Percentiles rank a stretch among this genome's conserved stretches.
Conservation (phyloP, 2,113 vertebrate species). For the Gorsachius goisagi region DNA sequence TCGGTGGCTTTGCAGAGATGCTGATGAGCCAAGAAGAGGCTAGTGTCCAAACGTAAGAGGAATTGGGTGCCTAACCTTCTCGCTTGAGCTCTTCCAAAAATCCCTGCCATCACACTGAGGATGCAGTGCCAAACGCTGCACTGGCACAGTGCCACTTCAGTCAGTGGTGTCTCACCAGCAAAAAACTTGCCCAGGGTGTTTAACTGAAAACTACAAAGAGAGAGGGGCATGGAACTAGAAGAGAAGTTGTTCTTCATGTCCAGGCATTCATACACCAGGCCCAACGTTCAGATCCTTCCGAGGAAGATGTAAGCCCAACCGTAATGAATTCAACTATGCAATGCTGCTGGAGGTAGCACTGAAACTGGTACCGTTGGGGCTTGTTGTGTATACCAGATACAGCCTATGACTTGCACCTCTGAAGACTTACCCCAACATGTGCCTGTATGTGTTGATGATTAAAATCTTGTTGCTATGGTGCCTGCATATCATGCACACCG, state of each 20-base stretch:
- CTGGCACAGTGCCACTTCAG: neutral
- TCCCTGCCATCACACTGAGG: neutral
- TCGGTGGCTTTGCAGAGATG: neutral
- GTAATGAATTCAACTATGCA: neutral
- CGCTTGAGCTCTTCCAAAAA: neutral
- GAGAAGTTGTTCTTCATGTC: neutral
- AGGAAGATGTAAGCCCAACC: neutral
- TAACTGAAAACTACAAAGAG: constrained; percentile 29
- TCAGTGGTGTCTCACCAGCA: constrained; percentile 7
- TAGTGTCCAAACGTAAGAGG: neutral
- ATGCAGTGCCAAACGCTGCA: neutral
- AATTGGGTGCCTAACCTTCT: neutral
- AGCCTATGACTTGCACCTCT: constrained; percentile 17
- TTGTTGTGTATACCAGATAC: neutral
- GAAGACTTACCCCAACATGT: neutral
- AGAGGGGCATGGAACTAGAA: neutral
- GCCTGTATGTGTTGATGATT: neutral
- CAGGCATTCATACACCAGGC: neutral
- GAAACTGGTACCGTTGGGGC: neutral
- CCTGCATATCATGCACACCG: neutral
- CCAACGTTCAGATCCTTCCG: neutral
- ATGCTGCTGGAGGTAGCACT: neutral
- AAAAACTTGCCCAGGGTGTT: constrained; percentile 10
- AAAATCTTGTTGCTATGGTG: constrained; percentile 47
- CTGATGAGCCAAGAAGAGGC: neutral